Percentiles rank a stretch among this genome's conserved stretches.
These are phyloP conservation scores for Kryptolebias marmoratus DNA, from an alignment of 2,113 vertebrate genomes.

Conservation along the genomic window DNA sequence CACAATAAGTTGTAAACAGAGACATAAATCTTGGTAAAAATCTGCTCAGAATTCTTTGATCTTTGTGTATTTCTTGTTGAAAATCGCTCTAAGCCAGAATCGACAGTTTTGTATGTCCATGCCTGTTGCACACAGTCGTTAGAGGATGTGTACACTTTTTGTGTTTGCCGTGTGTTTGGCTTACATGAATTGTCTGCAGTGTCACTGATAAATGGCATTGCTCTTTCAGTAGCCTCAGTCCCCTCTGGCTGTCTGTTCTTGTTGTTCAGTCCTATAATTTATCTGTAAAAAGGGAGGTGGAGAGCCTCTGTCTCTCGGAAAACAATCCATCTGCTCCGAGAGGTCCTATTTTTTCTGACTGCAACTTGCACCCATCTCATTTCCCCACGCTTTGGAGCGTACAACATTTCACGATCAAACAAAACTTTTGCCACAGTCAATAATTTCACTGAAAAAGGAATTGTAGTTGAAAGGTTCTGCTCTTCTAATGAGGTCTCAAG, in stretches of 20 bases:
- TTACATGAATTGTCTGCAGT: slow-evolving; percentile 50
- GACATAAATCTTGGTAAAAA: slow-evolving; percentile 12
- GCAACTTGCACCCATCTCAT: slow-evolving; percentile 15
- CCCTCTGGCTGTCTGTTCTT: slow-evolving; percentile 66
- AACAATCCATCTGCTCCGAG: slow-evolving; percentile 54
- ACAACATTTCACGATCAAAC: background rate
- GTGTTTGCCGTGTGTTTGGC: slow-evolving; percentile 43
- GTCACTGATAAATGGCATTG: slow-evolving; percentile 77
- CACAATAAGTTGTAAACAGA: background rate
- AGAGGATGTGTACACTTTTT: slow-evolving; percentile 14
- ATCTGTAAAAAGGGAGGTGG: slow-evolving; percentile 55
- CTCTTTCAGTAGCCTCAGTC: slow-evolving; percentile 58
- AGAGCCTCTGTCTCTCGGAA: slow-evolving; percentile 47
- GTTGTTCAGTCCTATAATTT: slow-evolving; percentile 69
- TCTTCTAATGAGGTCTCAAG: background rate
- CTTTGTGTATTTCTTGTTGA: background rate
- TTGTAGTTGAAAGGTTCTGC: background rate
- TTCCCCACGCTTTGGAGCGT: slow-evolving; percentile 21
- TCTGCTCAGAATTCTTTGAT: slow-evolving; percentile 3
- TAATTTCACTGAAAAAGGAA: background rate
- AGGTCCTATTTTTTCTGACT: slow-evolving; percentile 29
- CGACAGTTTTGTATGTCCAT: slow-evolving; percentile 21
- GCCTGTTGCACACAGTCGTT: slow-evolving; percentile 10
- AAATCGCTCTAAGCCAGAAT: slow-evolving; percentile 19
- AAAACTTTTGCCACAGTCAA: background rate